Evolutionary conservation across 2,113 vertebrate species (phyloP).

Genomic region (Micronycteris hirsuta): DNA sequence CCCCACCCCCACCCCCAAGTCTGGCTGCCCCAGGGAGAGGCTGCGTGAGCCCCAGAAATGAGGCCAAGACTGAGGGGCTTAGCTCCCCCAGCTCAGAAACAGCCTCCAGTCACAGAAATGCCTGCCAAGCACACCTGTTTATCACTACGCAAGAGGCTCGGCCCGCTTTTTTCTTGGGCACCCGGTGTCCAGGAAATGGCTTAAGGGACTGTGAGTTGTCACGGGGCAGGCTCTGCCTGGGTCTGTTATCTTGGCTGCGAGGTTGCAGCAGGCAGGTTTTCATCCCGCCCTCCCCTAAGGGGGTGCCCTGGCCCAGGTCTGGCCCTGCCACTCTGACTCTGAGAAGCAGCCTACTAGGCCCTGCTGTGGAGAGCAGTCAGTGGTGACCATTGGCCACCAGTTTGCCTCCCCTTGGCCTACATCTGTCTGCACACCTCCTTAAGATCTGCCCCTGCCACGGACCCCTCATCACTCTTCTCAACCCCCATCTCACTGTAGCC

Average conservation of each 20-base stretch:
- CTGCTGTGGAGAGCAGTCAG: neutral
- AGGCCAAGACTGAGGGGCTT: conserved; percentile 58
- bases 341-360: neutral
- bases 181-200: neutral
- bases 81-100: conserved; percentile 15
- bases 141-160: neutral
- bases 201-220: neutral
- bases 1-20: conserved; percentile 47
- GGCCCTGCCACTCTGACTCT: neutral
- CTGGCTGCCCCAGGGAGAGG: conserved; percentile 67
- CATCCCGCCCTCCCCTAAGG: neutral
- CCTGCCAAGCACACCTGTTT: conserved; percentile 46
- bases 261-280: neutral
- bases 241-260: neutral
- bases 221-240: neutral
- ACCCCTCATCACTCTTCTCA: neutral
- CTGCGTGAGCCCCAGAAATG: conserved; percentile 61
- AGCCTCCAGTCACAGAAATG: neutral
- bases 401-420: neutral
- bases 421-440: neutral
- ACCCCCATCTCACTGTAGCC: neutral
- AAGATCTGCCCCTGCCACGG: neutral
- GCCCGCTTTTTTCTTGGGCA: neutral
- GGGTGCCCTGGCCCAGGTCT: neutral
- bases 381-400: too few relatives aligned